phyloP scores from a whole-genome alignment of 2,797 vertebrate species.

The Sciurus carolinensis region DNA sequence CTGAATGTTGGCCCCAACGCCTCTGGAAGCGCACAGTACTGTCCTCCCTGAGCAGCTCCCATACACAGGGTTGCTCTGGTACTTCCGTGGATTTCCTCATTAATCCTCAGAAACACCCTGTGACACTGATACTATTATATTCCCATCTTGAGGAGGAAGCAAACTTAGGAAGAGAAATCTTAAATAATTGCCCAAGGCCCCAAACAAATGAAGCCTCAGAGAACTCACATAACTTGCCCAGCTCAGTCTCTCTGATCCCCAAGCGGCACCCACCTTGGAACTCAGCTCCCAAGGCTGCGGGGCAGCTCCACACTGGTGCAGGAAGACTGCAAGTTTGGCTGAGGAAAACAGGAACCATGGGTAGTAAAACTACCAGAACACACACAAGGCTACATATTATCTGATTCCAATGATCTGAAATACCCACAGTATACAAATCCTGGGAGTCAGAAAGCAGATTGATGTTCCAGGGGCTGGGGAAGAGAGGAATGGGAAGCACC shows the following conservation, averaged over 20 bases:
- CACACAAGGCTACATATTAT: neutral
- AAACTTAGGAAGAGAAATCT: neutral
- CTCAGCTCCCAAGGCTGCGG: neutral
- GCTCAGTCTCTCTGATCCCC: neutral
- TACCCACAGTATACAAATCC: neutral
- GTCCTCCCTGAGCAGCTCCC: neutral
- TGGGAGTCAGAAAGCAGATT: neutral
- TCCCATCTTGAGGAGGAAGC: neutral
- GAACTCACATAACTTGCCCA: neutral
- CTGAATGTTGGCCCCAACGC: neutral
- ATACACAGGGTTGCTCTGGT: rapidly evolving
- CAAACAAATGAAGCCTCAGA: neutral
- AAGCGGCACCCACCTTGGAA: neutral
- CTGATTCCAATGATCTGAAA: neutral
- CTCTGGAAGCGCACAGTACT: neutral
- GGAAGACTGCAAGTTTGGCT: neutral
- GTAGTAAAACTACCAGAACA: neutral
- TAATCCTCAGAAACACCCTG: neutral
- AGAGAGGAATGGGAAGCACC: neutral
- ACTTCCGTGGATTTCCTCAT: neutral
- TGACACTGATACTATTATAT: neutral
- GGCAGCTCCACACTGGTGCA: neutral
- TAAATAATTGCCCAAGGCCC: neutral
- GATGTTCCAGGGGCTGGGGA: neutral
- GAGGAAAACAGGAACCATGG: neutral